These are phyloP conservation scores for Callocephalon fimbriatum DNA, from an alignment of 2,113 vertebrate genomes.

Conservation along the genomic window DNA sequence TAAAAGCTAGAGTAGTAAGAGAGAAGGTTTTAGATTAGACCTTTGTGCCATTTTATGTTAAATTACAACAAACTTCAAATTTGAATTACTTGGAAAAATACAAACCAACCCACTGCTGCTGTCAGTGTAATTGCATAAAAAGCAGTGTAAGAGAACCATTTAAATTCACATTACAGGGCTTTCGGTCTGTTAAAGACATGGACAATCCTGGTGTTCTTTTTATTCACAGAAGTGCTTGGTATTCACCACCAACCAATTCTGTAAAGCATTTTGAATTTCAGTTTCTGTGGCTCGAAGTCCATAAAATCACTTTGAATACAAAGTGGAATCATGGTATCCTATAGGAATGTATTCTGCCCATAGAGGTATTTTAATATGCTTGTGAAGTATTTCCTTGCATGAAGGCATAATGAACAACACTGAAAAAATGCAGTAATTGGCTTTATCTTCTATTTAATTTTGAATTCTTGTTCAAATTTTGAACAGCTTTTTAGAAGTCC, in stretches of 20 bases:
- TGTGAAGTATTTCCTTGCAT: neutral
- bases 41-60: neutral
- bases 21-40: neutral
- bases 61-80: neutral
- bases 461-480: neutral
- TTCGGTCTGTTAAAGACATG: neutral
- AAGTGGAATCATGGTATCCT: neutral
- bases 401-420: neutral
- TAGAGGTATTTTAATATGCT: neutral
- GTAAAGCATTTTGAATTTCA: neutral
- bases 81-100: neutral
- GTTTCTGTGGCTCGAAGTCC: neutral
- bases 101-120: neutral
- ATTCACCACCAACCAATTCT: slow-evolving; percentile 53
- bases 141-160: neutral
- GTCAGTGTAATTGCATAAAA: neutral
- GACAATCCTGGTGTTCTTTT: slow-evolving; percentile 37
- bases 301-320: neutral
- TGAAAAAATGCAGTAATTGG: neutral
- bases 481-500: neutral
- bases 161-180: neutral
- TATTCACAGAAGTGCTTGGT: slow-evolving; percentile 71
- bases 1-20: neutral
- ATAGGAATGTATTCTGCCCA: neutral
- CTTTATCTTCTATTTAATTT: neutral